Percentiles rank a stretch among this genome's conserved stretches.
These are phyloP conservation scores for Lithodes maja DNA, from an alignment of 2,888 invertebrate genomes.

Conservation along the genomic window DNA sequence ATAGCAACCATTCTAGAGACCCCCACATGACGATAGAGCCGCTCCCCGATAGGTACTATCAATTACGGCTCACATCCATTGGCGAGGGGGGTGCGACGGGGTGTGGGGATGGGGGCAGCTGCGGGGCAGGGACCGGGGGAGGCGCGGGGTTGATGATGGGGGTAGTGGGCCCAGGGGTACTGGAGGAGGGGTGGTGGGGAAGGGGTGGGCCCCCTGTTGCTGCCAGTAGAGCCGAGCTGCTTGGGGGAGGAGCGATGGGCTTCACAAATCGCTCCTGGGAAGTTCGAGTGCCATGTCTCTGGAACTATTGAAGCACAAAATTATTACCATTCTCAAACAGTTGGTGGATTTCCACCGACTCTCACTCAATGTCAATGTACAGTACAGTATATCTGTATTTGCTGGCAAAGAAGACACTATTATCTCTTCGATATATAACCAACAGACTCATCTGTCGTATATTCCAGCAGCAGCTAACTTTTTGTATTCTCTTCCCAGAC, in stretches of 20 bases:
- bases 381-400: too few relatives aligned
- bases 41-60: slow-evolving; percentile 9
- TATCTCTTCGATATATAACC: too few relatives aligned
- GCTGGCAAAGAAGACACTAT: too few relatives aligned
- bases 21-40: not conserved
- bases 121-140: slow-evolving; percentile 50
- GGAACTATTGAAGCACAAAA: slow-evolving; percentile 62
- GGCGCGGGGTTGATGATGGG: slow-evolving; percentile 72
- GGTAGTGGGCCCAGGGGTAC: slow-evolving; percentile 72
- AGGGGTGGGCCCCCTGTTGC: slow-evolving; percentile 23
- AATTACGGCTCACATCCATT: slow-evolving; percentile 70
- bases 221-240: slow-evolving; percentile 62
- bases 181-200: slow-evolving; percentile 69
- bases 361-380: too few relatives aligned
- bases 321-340: too few relatives aligned
- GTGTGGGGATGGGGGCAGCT: slow-evolving; percentile 62
- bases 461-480: too few relatives aligned
- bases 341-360: too few relatives aligned
- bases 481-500: too few relatives aligned
- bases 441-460: too few relatives aligned
- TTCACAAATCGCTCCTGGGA: slow-evolving; percentile 89
- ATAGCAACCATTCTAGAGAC: slow-evolving; percentile 40
- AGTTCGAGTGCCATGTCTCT: slow-evolving; percentile 77
- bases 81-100: slow-evolving; percentile 69
- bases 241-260: slow-evolving; percentile 84